Percentiles rank a stretch among this genome's conserved stretches.
phyloP scores from a whole-genome alignment of 2,888 invertebrate genomes.

The Spodoptera littoralis region DNA sequence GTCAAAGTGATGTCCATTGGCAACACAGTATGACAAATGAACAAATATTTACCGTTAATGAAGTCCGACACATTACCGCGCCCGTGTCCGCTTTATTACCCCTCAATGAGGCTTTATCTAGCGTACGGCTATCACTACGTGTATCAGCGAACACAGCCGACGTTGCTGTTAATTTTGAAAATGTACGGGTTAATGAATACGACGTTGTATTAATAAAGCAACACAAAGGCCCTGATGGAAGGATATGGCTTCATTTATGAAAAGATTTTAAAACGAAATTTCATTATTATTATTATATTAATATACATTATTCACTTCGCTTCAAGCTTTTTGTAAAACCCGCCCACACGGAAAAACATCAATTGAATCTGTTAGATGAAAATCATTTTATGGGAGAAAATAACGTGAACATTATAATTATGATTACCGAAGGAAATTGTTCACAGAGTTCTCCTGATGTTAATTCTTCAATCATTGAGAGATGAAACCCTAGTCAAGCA shows the following conservation, averaged over 20 bases:
- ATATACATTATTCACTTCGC: no score
- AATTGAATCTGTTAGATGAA: no score
- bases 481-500: no score
- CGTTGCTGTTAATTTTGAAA: slow-evolving; percentile 50
- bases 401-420: no score
- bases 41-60: slow-evolving; percentile 83
- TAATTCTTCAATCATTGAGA: no score
- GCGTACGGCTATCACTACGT: slow-evolving; percentile 39
- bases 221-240: slow-evolving; percentile 28
- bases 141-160: slow-evolving; percentile 25
- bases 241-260: slow-evolving; percentile 34
- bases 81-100: slow-evolving; percentile 65
- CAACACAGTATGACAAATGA: slow-evolving; percentile 69
- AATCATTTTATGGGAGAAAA: no score
- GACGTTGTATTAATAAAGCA: slow-evolving; percentile 35
- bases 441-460: no score
- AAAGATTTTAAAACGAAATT: slow-evolving; percentile 32
- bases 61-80: slow-evolving; percentile 70
- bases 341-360: no score
- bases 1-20: slow-evolving; percentile 64
- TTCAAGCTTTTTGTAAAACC: no score
- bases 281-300: slow-evolving; percentile 23
- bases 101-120: slow-evolving; percentile 59
- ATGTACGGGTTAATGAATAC: slow-evolving; percentile 48
- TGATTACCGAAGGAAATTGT: no score